A percentile compares a stretch with the other conserved stretches of the same genome.
These are phyloP conservation scores for Drosophila takahashii DNA, from an alignment of 1,140 invertebrate species.

Conservation along the genomic window DNA sequence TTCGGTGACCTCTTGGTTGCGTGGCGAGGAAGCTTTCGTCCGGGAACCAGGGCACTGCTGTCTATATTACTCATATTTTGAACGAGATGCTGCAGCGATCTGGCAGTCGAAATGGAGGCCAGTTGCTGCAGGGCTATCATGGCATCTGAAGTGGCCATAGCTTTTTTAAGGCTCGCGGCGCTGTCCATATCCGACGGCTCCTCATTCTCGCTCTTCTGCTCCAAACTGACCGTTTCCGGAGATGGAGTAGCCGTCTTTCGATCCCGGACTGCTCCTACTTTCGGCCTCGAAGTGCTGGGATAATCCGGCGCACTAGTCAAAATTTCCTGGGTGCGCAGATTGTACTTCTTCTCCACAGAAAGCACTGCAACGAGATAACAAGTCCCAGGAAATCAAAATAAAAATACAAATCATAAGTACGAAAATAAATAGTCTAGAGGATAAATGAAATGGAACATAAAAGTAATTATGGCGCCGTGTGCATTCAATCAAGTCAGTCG, in stretches of 20 bases:
- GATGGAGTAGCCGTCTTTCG: neutral
- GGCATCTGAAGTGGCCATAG: slow-evolving; percentile 56
- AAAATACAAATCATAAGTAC: slow-evolving; percentile 57
- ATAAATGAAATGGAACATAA: slow-evolving; percentile 25
- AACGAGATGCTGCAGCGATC: slow-evolving; percentile 71
- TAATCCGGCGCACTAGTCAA: neutral
- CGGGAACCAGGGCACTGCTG: slow-evolving; percentile 56
- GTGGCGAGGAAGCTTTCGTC: slow-evolving; percentile 66
- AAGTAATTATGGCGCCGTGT: neutral
- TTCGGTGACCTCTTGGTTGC: slow-evolving; percentile 58
- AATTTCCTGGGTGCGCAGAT: slow-evolving; percentile 49
- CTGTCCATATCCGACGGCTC: slow-evolving; percentile 34
- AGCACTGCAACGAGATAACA: slow-evolving; percentile 59
- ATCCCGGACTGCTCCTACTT: neutral
- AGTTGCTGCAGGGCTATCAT: slow-evolving; percentile 77
- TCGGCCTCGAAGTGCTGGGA: slow-evolving; percentile 50
- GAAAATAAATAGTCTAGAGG: slow-evolving; percentile 18
- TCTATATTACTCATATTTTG: slow-evolving; percentile 65
- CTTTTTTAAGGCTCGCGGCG: slow-evolving; percentile 42
- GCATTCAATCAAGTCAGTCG: slow-evolving; percentile 22
- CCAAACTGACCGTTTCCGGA: neutral
- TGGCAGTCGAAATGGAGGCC: slow-evolving; percentile 78
- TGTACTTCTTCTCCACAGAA: slow-evolving; percentile 36
- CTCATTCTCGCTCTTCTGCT: slow-evolving; percentile 59
- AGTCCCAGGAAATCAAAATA: slow-evolving; percentile 63